Evolutionary conservation across 2,113 vertebrate genomes (phyloP), one percentile per base, ranked within the genome.

Genomic region (Silurus glanis): DNA sequence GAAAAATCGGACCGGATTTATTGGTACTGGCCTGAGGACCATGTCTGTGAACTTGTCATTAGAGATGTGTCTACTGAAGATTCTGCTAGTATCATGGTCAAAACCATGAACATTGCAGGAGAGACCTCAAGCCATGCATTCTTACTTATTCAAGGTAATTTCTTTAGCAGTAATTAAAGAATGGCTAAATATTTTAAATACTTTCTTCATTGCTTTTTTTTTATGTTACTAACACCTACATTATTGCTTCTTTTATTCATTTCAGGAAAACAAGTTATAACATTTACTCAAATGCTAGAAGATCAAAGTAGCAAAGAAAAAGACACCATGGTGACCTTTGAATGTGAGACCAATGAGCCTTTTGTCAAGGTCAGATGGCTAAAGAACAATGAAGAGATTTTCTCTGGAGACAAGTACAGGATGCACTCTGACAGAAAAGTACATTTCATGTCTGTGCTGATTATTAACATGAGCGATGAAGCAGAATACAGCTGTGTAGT

Each of bases 291-390:
- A 90, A 90, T 94, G 84, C 93, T 99, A 85, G 95, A 97, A 92
- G 97, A 97, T 37, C 28, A 96, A 83, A 90, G 89, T 80, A 96
- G 97, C 90, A 99, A 98, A 90, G 97, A 99, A 92, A 99, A 94
- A 91, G 98, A 99, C 87, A 97, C 95, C 51, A 96, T 98, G 96
- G 96, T 97, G 83, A 99, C 98, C 10, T 99, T 99, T 94, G 98
- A 99, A 93, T 99, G 98, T 86, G 98, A 99, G 93, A 98, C 97
- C 89, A 98, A 97, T 37, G 98, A 99, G 90, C 98, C 98, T 72
- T 99, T 99, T 90, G 92, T 99, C 82, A 99, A 99, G 94, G 98
- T 99, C 85, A 97, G 96, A 92, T 99, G 98, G 98, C 94, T 97
- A 89, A 99, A 97, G 91, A 93, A 97, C 74, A 96, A 97, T 49